phyloP scores from a whole-genome alignment of 2,797 vertebrate species.

The Crypturellus tataupa region DNA sequence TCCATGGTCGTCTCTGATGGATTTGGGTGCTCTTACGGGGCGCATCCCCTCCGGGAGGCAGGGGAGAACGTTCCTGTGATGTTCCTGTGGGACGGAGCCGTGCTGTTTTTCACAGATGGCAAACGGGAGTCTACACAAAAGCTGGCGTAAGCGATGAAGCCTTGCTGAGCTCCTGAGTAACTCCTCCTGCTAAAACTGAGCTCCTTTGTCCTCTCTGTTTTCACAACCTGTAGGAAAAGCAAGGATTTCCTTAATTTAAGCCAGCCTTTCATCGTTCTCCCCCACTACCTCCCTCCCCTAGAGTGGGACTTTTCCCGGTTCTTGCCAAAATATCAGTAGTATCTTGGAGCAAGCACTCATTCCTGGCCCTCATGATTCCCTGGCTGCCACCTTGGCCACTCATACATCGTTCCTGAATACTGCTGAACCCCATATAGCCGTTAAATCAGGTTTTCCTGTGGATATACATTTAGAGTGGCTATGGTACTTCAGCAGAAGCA shows the following conservation, averaged over 20 bases:
- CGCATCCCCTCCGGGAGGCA: not conserved
- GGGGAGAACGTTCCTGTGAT: not conserved
- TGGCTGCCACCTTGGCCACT: not conserved
- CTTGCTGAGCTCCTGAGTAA: not conserved
- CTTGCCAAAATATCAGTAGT: not conserved
- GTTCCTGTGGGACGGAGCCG: not conserved
- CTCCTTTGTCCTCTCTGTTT: not conserved
- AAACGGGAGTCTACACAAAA: not conserved
- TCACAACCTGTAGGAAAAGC: not conserved
- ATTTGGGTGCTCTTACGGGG: not conserved
- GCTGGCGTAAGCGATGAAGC: not conserved
- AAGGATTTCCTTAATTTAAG: not conserved
- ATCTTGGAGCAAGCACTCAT: not conserved
- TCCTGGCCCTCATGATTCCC: not conserved
- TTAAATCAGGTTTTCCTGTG: conserved; percentile 18
- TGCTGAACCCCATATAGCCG: not conserved
- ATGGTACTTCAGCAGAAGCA: conserved; percentile 11
- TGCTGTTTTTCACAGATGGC: not conserved
- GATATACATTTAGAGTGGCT: conserved; percentile 10
- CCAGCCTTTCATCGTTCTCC: not conserved
- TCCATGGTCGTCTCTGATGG: not conserved
- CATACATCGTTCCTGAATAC: not conserved
- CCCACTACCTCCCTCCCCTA: not conserved
- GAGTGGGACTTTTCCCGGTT: not conserved
- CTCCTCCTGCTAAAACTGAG: not conserved